Evolutionary conservation across 2,113 vertebrate genomes (phyloP).

Genomic region (Propithecus coquereli): DNA sequence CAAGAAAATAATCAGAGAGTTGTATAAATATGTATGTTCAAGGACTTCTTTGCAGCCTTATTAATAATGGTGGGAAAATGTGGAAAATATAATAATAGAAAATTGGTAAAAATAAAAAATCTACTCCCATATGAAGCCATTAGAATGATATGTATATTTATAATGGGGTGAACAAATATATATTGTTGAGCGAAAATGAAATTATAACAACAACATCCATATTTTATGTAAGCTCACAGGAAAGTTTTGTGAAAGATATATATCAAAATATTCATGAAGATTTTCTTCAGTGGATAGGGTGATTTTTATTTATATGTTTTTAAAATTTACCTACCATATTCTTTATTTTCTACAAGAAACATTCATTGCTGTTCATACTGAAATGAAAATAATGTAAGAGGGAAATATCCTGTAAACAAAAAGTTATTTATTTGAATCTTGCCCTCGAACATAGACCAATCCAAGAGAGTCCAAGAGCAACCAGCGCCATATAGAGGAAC

Average conservation of each 20-base stretch:
- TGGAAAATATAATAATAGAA: not conserved
- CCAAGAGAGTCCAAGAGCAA: not conserved
- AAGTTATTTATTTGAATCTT: not conserved
- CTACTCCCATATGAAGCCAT: not conserved
- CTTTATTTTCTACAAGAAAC: not conserved
- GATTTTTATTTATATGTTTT: not conserved
- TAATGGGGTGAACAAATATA: not conserved
- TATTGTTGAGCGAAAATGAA: not conserved
- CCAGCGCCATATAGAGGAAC: not conserved
- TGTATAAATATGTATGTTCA: not conserved
- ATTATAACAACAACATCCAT: not conserved
- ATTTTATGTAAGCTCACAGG: not conserved
- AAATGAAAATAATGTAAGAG: not conserved
- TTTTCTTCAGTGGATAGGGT: not conserved
- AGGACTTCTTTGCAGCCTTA: not conserved
- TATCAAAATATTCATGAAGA: not conserved
- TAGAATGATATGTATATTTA: not conserved
- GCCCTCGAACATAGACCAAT: not conserved
- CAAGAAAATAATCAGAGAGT: not conserved
- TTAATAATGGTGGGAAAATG: not conserved
- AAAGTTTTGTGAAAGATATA: not conserved
- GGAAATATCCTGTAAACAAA: not conserved
- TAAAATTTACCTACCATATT: not conserved
- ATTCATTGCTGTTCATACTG: not conserved
- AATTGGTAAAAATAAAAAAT: not conserved